These are phyloP conservation scores for Calephelis nemesis DNA, from an alignment of 1,140 invertebrate species.

Conservation along the genomic window DNA sequence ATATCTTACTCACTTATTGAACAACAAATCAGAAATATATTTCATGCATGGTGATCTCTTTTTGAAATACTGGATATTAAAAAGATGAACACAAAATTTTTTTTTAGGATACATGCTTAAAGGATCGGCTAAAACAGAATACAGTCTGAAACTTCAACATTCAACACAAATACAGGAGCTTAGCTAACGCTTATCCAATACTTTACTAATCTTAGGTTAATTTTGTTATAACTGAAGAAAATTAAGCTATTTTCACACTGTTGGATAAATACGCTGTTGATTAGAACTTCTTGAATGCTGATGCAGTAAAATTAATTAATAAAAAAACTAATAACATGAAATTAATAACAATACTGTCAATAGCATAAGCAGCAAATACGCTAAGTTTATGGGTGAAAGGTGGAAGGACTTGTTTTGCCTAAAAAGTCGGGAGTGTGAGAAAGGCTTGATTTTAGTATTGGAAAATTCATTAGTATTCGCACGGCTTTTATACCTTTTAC, in stretches of 20 bases:
- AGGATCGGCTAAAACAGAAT: background rate
- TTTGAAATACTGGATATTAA: no score
- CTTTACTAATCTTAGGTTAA: conserved; percentile 18
- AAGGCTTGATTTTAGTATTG: conserved; percentile 5
- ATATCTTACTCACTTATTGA: no score
- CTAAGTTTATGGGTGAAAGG: background rate
- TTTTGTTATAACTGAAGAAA: background rate
- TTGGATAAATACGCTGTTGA: no score
- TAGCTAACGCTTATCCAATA: conserved; percentile 49
- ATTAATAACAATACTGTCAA: background rate
- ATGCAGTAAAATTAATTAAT: no score
- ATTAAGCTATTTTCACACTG: conserved; percentile 2
- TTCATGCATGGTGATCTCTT: no score
- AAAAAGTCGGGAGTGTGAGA: background rate
- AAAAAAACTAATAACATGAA: no score
- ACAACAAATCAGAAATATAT: no score
- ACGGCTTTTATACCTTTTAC: background rate
- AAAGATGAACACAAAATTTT: no score
- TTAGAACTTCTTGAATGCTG: background rate
- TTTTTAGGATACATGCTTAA: background rate
- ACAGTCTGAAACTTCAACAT: background rate
- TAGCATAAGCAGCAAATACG: background rate
- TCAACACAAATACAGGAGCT: conserved; percentile 37
- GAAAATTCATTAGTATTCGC: background rate
- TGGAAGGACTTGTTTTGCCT: background rate